These are phyloP conservation scores for Stigmatopora argus DNA, from an alignment of 2,113 vertebrate genomes.

Conservation along the genomic window DNA sequence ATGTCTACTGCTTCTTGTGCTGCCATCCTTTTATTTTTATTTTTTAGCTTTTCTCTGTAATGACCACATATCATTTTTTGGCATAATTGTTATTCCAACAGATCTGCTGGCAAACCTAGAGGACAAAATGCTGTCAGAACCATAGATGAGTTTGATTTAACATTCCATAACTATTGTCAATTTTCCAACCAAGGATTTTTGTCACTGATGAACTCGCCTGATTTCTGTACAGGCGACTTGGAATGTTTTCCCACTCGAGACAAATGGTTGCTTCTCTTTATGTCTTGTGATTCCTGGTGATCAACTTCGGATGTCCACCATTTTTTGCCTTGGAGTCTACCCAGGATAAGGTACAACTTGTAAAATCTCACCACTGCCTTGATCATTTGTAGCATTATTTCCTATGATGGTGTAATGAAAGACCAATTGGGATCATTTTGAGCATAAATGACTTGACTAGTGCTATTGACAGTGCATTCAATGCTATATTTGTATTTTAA, in stretches of 20 bases:
- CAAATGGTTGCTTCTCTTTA: neutral
- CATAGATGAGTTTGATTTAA: neutral
- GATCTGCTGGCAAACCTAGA: constrained; percentile 4
- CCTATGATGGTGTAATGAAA: neutral
- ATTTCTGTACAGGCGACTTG: neutral
- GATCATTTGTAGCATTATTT: neutral
- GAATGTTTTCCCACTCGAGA: neutral
- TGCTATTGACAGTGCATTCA: neutral
- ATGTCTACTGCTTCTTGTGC: neutral
- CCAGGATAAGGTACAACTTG: neutral
- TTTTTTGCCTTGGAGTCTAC: neutral
- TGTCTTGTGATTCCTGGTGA: neutral
- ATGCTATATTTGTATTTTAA: neutral
- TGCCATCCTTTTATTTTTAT: neutral
- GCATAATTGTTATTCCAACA: neutral
- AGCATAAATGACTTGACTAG: neutral
- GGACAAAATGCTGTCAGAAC: neutral
- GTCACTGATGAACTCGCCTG: neutral
- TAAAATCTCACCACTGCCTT: neutral
- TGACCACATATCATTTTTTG: constrained; percentile 1
- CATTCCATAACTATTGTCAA: neutral
- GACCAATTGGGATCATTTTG: neutral
- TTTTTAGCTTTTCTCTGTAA: constrained; percentile 3
- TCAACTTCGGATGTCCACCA: neutral
- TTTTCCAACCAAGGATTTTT: neutral